A percentile compares a stretch with the other conserved stretches of the same genome.
These are phyloP conservation scores for human (Homo sapiens) DNA, from an alignment of 2,113 vertebrate species.

Conservation along the genomic window DNA sequence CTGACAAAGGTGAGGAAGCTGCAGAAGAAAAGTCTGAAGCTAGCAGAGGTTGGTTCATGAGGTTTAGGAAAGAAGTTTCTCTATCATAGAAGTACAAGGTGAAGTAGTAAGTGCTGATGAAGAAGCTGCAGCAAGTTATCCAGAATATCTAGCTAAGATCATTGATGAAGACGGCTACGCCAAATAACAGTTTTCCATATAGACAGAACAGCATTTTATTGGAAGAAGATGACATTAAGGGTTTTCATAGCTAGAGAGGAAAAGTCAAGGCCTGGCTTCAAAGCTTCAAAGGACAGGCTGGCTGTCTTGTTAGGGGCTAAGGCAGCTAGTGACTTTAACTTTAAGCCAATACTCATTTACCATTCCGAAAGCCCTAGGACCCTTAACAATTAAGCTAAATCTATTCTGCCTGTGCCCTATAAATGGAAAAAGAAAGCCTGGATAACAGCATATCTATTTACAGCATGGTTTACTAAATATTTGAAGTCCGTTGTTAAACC, in stretches of 20 bases:
- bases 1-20: background rate
- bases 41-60: too few species aligned
- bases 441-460: background rate
- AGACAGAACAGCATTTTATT: background rate
- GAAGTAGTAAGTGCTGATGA: background rate
- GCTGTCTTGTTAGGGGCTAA: background rate
- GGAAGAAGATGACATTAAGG: background rate
- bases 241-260: background rate
- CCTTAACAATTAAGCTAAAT: background rate
- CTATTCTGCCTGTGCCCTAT: background rate
- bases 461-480: background rate
- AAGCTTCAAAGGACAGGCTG: background rate
- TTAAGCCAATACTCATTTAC: background rate
- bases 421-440: background rate
- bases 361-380: background rate
- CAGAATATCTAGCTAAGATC: background rate
- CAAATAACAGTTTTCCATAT: background rate
- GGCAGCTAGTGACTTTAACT: background rate
- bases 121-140: background rate
- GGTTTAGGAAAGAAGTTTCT: background rate
- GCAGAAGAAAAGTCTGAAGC: background rate
- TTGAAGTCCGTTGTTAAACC: background rate
- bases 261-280: background rate
- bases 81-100: background rate
- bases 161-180: background rate